phyloP scores from a whole-genome alignment of 2,888 invertebrate genomes.

The Baronia brevicornis region DNA sequence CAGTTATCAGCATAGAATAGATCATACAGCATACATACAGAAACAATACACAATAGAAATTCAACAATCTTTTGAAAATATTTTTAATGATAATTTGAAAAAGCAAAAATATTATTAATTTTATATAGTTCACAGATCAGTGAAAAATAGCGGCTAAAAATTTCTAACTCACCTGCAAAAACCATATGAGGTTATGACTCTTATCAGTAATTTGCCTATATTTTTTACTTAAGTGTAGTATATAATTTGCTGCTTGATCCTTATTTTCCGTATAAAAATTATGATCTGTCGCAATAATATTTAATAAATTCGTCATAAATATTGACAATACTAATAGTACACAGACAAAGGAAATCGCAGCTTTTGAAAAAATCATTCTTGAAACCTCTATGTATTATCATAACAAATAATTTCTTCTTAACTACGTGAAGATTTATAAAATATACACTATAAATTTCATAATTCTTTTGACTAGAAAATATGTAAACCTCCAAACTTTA shows the following conservation, averaged over 20 bases:
- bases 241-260: conserved; percentile 45
- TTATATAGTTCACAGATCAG: no score
- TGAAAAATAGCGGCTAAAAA: conserved; percentile 1
- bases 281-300: conserved; percentile 78
- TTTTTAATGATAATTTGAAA: no score
- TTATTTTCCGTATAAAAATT: conserved; percentile 51
- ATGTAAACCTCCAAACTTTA: no score
- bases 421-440: conserved; percentile 1
- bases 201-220: conserved; percentile 71
- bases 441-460: no score
- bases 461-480: no score
- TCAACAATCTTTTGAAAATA: no score
- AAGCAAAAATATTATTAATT: no score
- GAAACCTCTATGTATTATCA: conserved; percentile 9
- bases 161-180: conserved; percentile 78
- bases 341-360: conserved; percentile 76
- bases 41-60: no score
- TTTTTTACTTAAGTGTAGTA: conserved; percentile 45
- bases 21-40: no score
- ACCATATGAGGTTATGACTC: conserved; percentile 81
- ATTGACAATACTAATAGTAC: conserved; percentile 79
- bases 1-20: no score
- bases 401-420: neutral
- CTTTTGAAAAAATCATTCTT: conserved; percentile 79
- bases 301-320: conserved; percentile 81